phyloP scores from a whole-genome alignment of 2,888 invertebrate genomes.

The Neuroscelio doddi region DNA sequence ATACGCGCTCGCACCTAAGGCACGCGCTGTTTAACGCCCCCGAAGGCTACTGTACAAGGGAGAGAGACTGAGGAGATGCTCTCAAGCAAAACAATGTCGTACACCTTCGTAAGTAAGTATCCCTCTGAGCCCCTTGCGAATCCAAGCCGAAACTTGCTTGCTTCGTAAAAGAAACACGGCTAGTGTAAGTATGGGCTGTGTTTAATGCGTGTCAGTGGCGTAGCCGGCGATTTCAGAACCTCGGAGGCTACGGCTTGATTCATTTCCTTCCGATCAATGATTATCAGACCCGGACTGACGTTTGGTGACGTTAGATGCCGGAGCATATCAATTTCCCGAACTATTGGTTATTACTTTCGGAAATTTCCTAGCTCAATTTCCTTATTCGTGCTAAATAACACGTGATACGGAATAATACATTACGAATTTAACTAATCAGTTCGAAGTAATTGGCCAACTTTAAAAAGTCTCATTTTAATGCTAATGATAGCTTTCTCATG shows the following conservation, averaged over 20 bases:
- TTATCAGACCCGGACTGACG: too few species aligned
- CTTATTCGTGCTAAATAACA: slow-evolving; percentile 33
- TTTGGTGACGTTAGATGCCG: slow-evolving; percentile 13
- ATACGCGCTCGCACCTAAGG: slow-evolving; percentile 51
- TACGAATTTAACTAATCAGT: slow-evolving; percentile 40
- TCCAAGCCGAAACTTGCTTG: slow-evolving; percentile 58
- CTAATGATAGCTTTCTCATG: too few species aligned
- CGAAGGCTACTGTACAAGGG: slow-evolving; percentile 48
- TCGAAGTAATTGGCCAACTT: slow-evolving; percentile 23
- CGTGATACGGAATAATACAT: slow-evolving; percentile 40
- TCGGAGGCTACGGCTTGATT: slow-evolving; percentile 25
- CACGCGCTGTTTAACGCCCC: slow-evolving; percentile 71
- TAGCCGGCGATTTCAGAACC: slow-evolving; percentile 16
- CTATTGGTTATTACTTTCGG: neutral
- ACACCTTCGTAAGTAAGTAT: slow-evolving; percentile 65
- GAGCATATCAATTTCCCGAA: slow-evolving; percentile 12
- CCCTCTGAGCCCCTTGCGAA: slow-evolving; percentile 69
- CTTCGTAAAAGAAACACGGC: slow-evolving; percentile 29
- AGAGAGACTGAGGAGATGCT: slow-evolving; percentile 47
- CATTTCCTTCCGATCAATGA: neutral
- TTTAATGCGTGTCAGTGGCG: slow-evolving; percentile 1
- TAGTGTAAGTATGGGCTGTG: slow-evolving; percentile 20
- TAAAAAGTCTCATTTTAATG: too few species aligned
- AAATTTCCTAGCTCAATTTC: too few species aligned
- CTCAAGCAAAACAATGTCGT: slow-evolving; percentile 68